A percentile compares a stretch with the other conserved stretches of the same genome.
Evolutionary conservation across 2,797 vertebrate species (phyloP).

Genomic region (Phoxinus dragarum): DNA sequence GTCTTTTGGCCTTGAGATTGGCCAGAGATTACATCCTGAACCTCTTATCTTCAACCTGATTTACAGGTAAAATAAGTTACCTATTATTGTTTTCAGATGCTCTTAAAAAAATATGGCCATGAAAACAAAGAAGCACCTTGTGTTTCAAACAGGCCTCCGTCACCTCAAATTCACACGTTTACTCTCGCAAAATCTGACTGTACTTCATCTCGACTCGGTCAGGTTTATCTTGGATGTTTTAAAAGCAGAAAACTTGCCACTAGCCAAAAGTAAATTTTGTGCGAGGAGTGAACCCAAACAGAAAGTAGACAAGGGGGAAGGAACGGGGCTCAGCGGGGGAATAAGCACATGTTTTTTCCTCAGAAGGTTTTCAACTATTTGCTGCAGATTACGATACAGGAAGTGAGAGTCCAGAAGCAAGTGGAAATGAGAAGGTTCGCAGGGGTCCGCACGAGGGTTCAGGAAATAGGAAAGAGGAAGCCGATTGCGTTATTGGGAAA

Average conservation of each 20-base stretch:
- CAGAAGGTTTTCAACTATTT: slow-evolving; percentile 70
- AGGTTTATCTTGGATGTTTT: slow-evolving; percentile 63
- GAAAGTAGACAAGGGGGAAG: slow-evolving; percentile 62
- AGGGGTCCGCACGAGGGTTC: slow-evolving; percentile 43
- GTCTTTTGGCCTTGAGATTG: background rate
- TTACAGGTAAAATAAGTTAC: background rate
- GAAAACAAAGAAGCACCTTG: slow-evolving; percentile 53
- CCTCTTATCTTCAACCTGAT: background rate
- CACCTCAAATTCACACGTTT: slow-evolving; percentile 55
- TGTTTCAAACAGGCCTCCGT: slow-evolving; percentile 40
- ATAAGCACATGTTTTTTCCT: slow-evolving; percentile 72
- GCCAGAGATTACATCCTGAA: background rate
- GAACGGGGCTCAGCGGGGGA: slow-evolving; percentile 59
- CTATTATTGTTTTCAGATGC: background rate
- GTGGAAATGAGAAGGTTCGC: slow-evolving; percentile 51
- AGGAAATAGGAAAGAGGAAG: slow-evolving; percentile 65
- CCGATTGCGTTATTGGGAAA: slow-evolving; percentile 71
- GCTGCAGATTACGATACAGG: slow-evolving; percentile 76
- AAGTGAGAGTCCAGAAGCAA: slow-evolving; percentile 69
- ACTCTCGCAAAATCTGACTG: slow-evolving; percentile 64
- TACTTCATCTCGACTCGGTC: slow-evolving; percentile 45
- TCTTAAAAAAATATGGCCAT: slow-evolving; percentile 14
- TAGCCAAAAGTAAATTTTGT: slow-evolving; percentile 61
- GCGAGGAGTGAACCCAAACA: slow-evolving; percentile 57
- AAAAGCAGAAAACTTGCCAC: slow-evolving; percentile 55